Evolutionary conservation across 2,797 vertebrate species (phyloP).

Genomic region (Orestias chungarensis): DNA sequence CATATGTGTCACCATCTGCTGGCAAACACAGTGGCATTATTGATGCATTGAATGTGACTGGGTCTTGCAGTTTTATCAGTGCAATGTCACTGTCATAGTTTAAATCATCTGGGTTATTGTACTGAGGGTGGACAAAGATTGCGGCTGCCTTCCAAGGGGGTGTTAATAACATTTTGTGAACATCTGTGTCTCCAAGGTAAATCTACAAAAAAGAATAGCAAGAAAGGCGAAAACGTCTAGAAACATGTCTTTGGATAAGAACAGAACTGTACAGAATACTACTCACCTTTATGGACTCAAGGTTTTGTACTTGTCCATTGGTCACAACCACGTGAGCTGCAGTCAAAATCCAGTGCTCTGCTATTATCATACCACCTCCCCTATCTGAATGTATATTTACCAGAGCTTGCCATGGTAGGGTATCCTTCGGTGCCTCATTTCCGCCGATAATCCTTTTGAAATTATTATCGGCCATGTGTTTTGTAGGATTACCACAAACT

Average conservation of each 20-base stretch:
- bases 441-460: slow-evolving; percentile 66
- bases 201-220: slow-evolving; percentile 53
- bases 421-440: background rate
- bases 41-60: slow-evolving; percentile 55
- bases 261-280: background rate
- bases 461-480: fast-evolving
- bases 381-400: fast-evolving
- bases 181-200: slow-evolving; percentile 50
- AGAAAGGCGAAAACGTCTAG: background rate
- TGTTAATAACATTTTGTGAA: fast-evolving
- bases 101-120: background rate
- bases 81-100: slow-evolving; percentile 71
- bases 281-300: slow-evolving; percentile 6
- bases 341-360: slow-evolving; percentile 76
- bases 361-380: slow-evolving; percentile 72
- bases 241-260: fast-evolving
- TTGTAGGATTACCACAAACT: slow-evolving; percentile 76
- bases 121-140: slow-evolving; percentile 64
- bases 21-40: slow-evolving; percentile 78
- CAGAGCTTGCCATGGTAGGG: slow-evolving; percentile 78
- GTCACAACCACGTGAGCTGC: slow-evolving; percentile 64
- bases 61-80: slow-evolving; percentile 61
- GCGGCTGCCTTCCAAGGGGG: slow-evolving; percentile 7
- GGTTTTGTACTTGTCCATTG: fast-evolving
- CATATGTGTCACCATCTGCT: slow-evolving; percentile 24